Conservation (phyloP, 2,888 invertebrate species). For the Archaeoteleia sp. region DNA sequence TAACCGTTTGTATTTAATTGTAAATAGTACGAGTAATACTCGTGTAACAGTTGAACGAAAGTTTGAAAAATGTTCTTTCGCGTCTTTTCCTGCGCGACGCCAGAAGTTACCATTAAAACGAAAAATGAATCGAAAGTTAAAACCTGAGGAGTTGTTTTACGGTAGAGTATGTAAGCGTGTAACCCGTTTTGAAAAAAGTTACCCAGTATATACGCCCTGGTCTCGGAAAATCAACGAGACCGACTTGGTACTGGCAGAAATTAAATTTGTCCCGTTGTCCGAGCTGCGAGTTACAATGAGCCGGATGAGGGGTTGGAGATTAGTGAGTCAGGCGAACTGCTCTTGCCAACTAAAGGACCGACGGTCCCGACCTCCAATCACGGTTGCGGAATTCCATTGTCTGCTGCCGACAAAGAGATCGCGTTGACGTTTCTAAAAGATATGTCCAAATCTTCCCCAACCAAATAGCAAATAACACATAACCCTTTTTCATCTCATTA, state of each 20-base stretch:
- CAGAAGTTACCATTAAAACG: no score
- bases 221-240: background rate
- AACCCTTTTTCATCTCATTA: background rate
- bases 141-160: background rate
- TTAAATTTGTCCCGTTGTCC: constrained; percentile 58
- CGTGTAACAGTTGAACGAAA: no score
- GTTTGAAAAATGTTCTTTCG: no score
- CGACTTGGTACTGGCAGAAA: constrained; percentile 37
- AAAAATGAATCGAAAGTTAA: background rate
- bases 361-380: constrained; percentile 20
- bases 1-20: no score
- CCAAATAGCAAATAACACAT: background rate
- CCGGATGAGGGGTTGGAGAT: constrained; percentile 55
- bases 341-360: constrained; percentile 2
- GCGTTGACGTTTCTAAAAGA: constrained; percentile 4
- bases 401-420: constrained; percentile 15
- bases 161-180: background rate
- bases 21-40: no score
- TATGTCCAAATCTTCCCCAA: constrained; percentile 2
- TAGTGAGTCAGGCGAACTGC: constrained; percentile 33
- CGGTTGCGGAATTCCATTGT: constrained; percentile 22
- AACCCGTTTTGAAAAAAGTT: constrained; percentile 24
- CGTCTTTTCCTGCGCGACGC: no score
- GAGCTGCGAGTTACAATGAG: constrained; percentile 52
- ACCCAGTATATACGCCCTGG: constrained; percentile 3